These are phyloP conservation scores for Vulpes vulpes DNA, from an alignment of 2,113 vertebrate species.

Conservation along the genomic window DNA sequence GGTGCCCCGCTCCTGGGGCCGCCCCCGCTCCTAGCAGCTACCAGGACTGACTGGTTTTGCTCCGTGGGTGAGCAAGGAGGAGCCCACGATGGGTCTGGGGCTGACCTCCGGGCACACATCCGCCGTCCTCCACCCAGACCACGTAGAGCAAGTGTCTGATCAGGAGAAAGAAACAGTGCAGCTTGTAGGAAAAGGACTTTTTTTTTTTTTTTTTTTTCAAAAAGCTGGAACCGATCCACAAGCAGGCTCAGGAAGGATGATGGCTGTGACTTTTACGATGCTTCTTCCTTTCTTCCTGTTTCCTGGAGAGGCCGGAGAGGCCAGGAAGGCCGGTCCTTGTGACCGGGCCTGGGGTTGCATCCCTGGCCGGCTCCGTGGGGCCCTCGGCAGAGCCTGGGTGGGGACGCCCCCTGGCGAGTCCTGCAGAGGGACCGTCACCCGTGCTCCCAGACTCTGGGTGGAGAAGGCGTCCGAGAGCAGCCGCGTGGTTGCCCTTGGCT, in stretches of 20 bases:
- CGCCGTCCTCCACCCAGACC: neutral
- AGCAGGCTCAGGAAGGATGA: neutral
- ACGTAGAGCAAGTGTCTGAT: neutral
- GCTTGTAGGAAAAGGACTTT: neutral
- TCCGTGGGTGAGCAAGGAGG: neutral
- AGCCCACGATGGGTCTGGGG: rapidly evolving
- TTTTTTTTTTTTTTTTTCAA: rapidly evolving
- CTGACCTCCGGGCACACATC: neutral
- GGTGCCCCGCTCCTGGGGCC: neutral
- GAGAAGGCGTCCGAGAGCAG: constrained; percentile 63
- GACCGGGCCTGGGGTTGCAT: neutral
- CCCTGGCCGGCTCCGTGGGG: rapidly evolving
- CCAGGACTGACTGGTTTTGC: neutral
- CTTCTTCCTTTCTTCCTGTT: neutral
- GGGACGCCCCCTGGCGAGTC: constrained; percentile 52
- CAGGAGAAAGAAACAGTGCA: neutral
- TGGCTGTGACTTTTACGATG: neutral
- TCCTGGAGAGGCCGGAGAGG: neutral
- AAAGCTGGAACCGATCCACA: neutral
- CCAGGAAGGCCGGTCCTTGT: neutral
- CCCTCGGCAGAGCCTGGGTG: constrained; percentile 42
- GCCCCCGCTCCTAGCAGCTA: neutral
- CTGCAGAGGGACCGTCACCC: constrained; percentile 62
- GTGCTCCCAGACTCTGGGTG: neutral
- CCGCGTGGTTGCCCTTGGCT: neutral